These are phyloP conservation scores for Coptodon bakossiorum DNA, from an alignment of 2,113 vertebrate species.

Conservation along the genomic window DNA sequence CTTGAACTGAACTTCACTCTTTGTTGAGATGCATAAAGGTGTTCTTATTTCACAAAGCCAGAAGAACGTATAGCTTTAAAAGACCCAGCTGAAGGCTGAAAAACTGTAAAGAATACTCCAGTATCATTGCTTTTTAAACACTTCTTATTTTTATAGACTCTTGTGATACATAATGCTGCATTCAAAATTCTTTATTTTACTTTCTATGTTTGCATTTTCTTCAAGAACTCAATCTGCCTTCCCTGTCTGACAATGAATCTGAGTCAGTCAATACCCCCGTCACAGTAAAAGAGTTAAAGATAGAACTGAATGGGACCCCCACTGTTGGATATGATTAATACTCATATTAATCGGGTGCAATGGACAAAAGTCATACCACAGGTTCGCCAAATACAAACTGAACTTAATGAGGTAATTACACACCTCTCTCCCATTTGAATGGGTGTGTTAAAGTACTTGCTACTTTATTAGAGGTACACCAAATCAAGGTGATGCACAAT, in stretches of 20 bases:
- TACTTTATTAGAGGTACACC: not conserved
- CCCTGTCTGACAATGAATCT: not conserved
- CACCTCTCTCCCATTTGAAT: not conserved
- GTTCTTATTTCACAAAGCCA: not conserved
- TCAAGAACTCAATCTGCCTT: not conserved
- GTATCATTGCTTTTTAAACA: not conserved
- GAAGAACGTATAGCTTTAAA: not conserved
- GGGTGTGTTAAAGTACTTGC: not conserved
- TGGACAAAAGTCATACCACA: not conserved
- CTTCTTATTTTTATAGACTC: not conserved
- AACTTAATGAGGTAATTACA: not conserved
- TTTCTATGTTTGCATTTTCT: not conserved
- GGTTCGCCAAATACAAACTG: not conserved
- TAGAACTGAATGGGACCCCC: not conserved
- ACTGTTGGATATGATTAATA: not conserved
- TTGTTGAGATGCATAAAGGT: not conserved
- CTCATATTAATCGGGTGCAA: not conserved
- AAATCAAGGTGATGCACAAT: not conserved
- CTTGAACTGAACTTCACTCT: not conserved
- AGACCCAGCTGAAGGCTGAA: not conserved
- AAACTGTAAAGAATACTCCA: not conserved
- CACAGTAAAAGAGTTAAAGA: not conserved
- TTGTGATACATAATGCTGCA: not conserved
- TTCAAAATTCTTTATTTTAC: not conserved
- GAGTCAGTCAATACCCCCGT: not conserved